Evolutionary conservation across 2,888 invertebrate species (phyloP).

Genomic region (Leptodirus hochenwartii): DNA sequence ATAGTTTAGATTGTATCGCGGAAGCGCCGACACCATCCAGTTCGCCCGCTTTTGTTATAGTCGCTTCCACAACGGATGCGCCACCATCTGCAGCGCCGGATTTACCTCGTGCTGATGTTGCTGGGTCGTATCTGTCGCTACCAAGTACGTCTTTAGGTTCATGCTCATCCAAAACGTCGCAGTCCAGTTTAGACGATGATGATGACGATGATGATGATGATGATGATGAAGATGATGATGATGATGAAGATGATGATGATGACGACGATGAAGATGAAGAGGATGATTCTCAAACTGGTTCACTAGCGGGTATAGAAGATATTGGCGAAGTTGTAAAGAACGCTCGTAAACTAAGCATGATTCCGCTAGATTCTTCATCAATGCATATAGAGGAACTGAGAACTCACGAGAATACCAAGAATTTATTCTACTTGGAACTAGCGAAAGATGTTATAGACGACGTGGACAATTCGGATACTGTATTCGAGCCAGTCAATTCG

Average conservation of each 20-base stretch:
- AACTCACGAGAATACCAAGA: not conserved
- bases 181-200: constrained; percentile 18
- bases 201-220: constrained; percentile 19
- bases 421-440: no score
- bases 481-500: no score
- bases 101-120: not conserved
- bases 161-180: constrained; percentile 12
- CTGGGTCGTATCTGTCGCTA: constrained; percentile 10
- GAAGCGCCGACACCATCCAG: constrained; percentile 26
- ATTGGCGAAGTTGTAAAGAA: constrained; percentile 38
- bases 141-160: constrained; percentile 10
- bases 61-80: constrained; percentile 19
- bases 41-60: constrained; percentile 26
- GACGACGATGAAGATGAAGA: constrained; percentile 24
- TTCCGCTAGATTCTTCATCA: constrained; percentile 2
- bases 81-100: constrained; percentile 1
- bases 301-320: constrained; percentile 30
- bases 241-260: constrained; percentile 29
- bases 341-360: constrained; percentile 19
- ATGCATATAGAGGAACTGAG: not conserved
- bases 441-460: no score
- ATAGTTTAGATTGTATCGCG: constrained; percentile 37
- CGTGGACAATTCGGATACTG: no score
- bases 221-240: constrained; percentile 18
- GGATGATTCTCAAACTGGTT: constrained; percentile 19